Conservation (phyloP, 2,888 invertebrate genomes). For the Trilocha varians region DNA sequence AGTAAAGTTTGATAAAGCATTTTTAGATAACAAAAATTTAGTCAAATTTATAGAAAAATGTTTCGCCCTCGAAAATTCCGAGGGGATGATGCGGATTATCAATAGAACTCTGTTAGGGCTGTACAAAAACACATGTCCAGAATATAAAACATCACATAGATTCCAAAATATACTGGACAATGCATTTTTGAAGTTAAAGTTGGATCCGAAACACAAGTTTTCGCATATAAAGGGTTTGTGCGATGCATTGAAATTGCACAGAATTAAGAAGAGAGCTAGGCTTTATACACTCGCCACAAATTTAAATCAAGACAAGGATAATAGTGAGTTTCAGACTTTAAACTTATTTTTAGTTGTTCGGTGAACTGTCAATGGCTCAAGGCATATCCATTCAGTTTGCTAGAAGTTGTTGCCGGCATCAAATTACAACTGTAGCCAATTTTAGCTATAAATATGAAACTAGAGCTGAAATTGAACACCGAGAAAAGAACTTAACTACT, state of each 20-base stretch:
- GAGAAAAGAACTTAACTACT: too few species aligned
- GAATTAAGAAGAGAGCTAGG: constrained; percentile 24
- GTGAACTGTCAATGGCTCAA: too few species aligned
- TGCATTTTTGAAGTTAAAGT: constrained; percentile 19
- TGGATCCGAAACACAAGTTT: constrained; percentile 33
- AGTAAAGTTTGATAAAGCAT: constrained; percentile 10
- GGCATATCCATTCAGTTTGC: too few species aligned
- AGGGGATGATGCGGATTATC: constrained; percentile 35
- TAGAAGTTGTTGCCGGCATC: too few species aligned
- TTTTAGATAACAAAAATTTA: constrained; percentile 25
- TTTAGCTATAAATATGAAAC: too few species aligned
- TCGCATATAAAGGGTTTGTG: constrained; percentile 35
- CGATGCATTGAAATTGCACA: constrained; percentile 26
- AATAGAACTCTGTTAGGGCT: constrained; percentile 29
- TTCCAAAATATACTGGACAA: constrained; percentile 25
- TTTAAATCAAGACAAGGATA: constrained; percentile 8
- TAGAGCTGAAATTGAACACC: too few species aligned
- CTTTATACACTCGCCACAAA: constrained; percentile 31
- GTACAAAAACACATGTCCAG: constrained; percentile 23
- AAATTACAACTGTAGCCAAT: too few species aligned
- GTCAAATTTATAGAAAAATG: constrained; percentile 33
- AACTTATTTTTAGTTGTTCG: too few species aligned
- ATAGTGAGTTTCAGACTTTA: too few species aligned
- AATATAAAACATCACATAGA: constrained; percentile 25
- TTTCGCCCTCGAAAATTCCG: constrained; percentile 24